A percentile compares a stretch with the other conserved stretches of the same genome.
These are phyloP conservation scores for Ooceraea biroi DNA, from an alignment of 1,140 invertebrate species.

Conservation along the genomic window DNA sequence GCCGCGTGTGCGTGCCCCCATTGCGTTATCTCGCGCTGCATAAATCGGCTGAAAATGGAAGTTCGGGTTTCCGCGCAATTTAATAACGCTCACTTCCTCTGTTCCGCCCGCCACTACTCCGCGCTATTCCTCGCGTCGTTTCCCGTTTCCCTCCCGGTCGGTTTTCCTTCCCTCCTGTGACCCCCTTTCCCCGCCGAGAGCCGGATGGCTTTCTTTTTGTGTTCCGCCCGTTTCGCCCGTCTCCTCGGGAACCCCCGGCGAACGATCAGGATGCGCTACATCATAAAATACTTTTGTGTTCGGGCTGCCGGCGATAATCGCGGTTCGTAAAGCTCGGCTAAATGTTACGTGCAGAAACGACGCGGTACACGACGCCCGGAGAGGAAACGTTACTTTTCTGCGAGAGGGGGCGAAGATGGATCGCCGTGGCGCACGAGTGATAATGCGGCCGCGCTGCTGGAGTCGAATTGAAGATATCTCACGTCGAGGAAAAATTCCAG, in stretches of 20 bases:
- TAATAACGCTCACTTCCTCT: slow-evolving; percentile 68
- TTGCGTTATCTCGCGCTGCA: slow-evolving; percentile 63
- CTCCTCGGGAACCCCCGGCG: background rate
- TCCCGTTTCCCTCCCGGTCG: slow-evolving; percentile 5
- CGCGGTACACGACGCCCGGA: slow-evolving; percentile 31
- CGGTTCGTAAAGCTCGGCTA: slow-evolving; percentile 70
- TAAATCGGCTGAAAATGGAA: slow-evolving; percentile 67
- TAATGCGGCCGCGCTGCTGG: slow-evolving; percentile 28
- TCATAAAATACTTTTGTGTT: slow-evolving; percentile 73
- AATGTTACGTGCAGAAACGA: slow-evolving; percentile 65
- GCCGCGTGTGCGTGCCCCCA: slow-evolving; percentile 38
- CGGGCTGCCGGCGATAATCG: slow-evolving; percentile 69
- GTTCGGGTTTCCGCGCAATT: slow-evolving; percentile 68
- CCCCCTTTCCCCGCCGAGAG: slow-evolving; percentile 46
- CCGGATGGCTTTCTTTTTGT: slow-evolving; percentile 43
- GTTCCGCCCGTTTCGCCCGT: slow-evolving; percentile 14
- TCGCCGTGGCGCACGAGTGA: slow-evolving; percentile 36
- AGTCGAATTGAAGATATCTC: slow-evolving; percentile 33
- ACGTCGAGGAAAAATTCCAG: background rate
- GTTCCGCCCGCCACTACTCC: slow-evolving; percentile 19
- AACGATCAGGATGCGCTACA: slow-evolving; percentile 67
- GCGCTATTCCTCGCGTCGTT: background rate
- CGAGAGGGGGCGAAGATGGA: slow-evolving; percentile 49
- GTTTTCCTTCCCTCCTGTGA: slow-evolving; percentile 48
- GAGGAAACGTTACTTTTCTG: slow-evolving; percentile 55